phyloP scores from a whole-genome alignment of 2,113 vertebrate genomes.

The Erinaceus europaeus region DNA sequence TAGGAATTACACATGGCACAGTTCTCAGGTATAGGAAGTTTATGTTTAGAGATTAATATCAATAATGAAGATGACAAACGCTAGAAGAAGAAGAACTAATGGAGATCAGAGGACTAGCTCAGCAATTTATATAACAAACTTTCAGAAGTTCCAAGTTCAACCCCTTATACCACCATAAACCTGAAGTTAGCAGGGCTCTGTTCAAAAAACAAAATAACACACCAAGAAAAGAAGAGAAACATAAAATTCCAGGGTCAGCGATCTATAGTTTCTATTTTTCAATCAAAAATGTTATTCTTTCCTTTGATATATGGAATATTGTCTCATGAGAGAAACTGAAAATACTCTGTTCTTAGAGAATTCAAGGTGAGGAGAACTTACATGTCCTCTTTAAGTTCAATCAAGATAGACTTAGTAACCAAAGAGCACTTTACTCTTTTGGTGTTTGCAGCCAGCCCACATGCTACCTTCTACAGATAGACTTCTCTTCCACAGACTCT shows the following conservation, averaged over 20 bases:
- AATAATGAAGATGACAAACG: no score
- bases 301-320: not conserved
- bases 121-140: no score
- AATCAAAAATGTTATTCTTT: not conserved
- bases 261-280: not conserved
- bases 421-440: not conserved
- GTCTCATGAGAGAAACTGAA: not conserved
- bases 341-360: not conserved
- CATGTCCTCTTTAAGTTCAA: not conserved
- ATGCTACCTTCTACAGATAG: no score
- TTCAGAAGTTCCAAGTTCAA: no score
- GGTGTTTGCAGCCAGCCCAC: no score
- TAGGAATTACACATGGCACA: not conserved
- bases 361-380: not conserved
- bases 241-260: not conserved
- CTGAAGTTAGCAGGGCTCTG: no score
- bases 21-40: not conserved
- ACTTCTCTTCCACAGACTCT: not conserved
- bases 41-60: not conserved
- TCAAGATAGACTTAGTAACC: not conserved
- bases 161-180: no score
- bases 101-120: no score
- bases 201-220: no score
- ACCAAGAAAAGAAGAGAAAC: not conserved
- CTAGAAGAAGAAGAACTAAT: no score